Conservation (phyloP, 2,113 vertebrate species). For the Gobiocypris rarus region DNA sequence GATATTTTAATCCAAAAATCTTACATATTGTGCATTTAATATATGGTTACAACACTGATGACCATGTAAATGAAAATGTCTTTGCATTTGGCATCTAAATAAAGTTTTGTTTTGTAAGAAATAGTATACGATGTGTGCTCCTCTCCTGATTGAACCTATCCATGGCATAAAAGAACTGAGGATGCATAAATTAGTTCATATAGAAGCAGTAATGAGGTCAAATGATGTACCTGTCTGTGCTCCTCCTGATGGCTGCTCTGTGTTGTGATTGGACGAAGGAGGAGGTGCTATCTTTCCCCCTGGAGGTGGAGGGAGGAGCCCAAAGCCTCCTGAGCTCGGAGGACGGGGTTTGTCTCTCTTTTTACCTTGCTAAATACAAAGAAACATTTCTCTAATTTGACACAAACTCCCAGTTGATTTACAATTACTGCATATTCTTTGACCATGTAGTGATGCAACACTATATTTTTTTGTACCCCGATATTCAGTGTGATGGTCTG, state of each 20-base stretch:
- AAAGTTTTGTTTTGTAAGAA: too few species aligned
- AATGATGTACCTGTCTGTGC: constrained; percentile 58
- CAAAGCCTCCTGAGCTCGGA: constrained; percentile 80
- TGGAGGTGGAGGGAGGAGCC: constrained; percentile 89
- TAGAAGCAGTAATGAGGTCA: neutral
- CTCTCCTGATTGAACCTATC: neutral
- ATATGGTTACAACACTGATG: too few species aligned
- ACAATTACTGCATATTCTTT: neutral
- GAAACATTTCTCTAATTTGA: neutral
- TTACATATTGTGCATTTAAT: too few species aligned
- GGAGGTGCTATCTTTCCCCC: constrained; percentile 84
- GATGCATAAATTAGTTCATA: neutral
- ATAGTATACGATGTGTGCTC: too few species aligned
- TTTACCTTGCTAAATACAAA: constrained; percentile 78
- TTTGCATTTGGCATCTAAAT: too few species aligned
- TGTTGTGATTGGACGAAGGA: constrained; percentile 77
- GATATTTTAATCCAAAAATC: too few species aligned
- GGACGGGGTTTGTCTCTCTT: constrained; percentile 87
- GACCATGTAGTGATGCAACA: neutral
- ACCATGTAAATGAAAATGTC: too few species aligned
- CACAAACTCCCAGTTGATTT: neutral
- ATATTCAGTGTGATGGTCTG: constrained; percentile 98
- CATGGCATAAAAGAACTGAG: neutral
- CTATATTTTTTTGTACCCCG: constrained; percentile 79
- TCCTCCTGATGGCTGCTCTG: constrained; percentile 63